These are phyloP conservation scores for Tinamus guttatus DNA, from an alignment of 2,113 vertebrate species.

Conservation along the genomic window DNA sequence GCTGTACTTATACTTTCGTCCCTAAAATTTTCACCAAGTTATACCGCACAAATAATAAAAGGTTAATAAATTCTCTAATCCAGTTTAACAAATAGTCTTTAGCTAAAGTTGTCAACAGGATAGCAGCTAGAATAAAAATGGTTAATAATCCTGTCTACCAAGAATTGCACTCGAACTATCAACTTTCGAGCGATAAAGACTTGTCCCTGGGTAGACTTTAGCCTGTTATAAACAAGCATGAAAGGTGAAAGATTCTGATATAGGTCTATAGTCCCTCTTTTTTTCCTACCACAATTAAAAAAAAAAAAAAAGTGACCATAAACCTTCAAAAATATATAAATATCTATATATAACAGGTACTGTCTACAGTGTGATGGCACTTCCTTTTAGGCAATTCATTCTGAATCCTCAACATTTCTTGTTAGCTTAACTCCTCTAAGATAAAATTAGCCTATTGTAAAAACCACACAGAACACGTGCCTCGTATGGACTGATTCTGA, in stretches of 20 bases:
- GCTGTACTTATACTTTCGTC: not conserved
- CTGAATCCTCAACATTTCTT: not conserved
- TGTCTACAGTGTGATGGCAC: not conserved
- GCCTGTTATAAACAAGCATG: too few species aligned
- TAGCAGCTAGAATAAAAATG: not conserved
- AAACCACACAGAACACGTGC: fast-evolving
- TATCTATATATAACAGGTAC: not conserved
- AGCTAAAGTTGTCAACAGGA: not conserved
- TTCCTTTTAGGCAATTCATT: not conserved
- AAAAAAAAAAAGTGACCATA: too few species aligned
- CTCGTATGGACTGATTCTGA: fast-evolving
- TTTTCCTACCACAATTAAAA: not conserved
- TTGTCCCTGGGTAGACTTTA: not conserved
- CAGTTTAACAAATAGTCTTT: not conserved
- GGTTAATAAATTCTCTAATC: not conserved
- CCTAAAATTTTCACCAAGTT: not conserved
- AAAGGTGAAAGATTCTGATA: fast-evolving
- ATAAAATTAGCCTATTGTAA: not conserved
- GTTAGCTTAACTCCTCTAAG: not conserved
- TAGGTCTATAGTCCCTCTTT: fast-evolving
- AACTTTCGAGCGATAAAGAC: not conserved
- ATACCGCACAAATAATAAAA: not conserved
- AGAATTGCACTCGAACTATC: not conserved
- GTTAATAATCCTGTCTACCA: not conserved
- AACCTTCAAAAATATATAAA: too few species aligned